Evolutionary conservation across 2,113 vertebrate species (phyloP).

Genomic region (Kryptolebias marmoratus): DNA sequence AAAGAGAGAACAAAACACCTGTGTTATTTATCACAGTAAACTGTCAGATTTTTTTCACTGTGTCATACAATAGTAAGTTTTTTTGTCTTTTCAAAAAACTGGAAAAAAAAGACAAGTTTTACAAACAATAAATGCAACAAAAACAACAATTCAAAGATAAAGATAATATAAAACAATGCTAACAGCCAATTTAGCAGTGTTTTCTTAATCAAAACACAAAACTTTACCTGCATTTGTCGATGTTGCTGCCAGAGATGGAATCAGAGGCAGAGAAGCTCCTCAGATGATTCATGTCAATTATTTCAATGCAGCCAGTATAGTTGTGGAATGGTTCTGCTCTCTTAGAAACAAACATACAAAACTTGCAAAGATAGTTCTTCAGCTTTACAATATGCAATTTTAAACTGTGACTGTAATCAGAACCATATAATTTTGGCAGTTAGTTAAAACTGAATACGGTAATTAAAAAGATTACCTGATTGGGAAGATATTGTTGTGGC

Average conservation of each 20-base stretch:
- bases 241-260: conserved; percentile 79
- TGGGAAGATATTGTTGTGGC: conserved; percentile 67
- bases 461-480: conserved; percentile 71
- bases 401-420: not conserved
- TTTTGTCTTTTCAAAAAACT: not conserved
- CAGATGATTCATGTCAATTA: conserved; percentile 83
- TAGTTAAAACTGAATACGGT: not conserved
- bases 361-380: not conserved
- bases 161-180: not conserved
- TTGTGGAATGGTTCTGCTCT: conserved; percentile 80
- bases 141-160: not conserved
- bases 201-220: not conserved
- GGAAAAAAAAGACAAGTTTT: not conserved
- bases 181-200: not conserved
- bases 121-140: too few relatives aligned
- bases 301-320: conserved; percentile 87
- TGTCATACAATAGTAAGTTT: not conserved
- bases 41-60: not conserved
- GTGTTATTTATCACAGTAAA: conserved; percentile 13
- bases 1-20: not conserved
- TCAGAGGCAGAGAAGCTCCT: conserved; percentile 78
- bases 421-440: not conserved
- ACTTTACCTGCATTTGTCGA: conserved; percentile 85
- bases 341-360: conserved; percentile 58
- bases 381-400: not conserved